These are phyloP conservation scores for Labeo rohita DNA, from an alignment of 2,113 vertebrate species.

Conservation along the genomic window DNA sequence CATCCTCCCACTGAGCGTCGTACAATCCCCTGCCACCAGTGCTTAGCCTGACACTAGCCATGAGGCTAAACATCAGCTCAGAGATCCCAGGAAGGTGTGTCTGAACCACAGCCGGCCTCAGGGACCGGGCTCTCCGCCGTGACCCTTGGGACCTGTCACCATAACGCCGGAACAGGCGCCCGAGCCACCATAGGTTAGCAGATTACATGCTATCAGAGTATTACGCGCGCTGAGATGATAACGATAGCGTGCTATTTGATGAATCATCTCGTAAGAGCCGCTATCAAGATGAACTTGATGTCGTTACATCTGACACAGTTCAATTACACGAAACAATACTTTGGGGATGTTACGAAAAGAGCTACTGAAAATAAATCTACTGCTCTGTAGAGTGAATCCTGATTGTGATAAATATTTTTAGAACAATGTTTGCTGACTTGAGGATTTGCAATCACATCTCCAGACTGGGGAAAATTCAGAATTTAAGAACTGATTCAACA, in stretches of 20 bases:
- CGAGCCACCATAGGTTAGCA: background rate
- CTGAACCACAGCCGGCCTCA: background rate
- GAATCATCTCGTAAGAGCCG: conserved; percentile 34
- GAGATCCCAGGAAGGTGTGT: background rate
- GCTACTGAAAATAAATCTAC: background rate
- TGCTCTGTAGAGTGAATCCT: background rate
- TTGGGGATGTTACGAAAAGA: background rate
- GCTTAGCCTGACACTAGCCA: conserved; percentile 56
- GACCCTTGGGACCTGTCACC: background rate
- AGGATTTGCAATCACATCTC: background rate
- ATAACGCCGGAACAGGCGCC: background rate
- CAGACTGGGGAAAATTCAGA: background rate
- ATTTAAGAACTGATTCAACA: background rate
- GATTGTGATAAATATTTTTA: background rate
- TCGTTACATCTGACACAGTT: background rate
- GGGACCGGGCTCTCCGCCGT: background rate
- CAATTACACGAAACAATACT: conserved; percentile 27
- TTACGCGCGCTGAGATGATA: background rate
- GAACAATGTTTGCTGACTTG: background rate
- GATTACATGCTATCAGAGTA: conserved; percentile 4
- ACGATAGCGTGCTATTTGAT: conserved; percentile 33
- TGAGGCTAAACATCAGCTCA: conserved; percentile 55
- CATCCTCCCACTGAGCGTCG: conserved; percentile 44
- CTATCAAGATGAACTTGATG: conserved; percentile 22
- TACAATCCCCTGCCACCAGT: conserved; percentile 53